A percentile compares a stretch with the other conserved stretches of the same genome.
Evolutionary conservation across 2,113 vertebrate species (phyloP).

Genomic region (Megaceryle torquata): DNA sequence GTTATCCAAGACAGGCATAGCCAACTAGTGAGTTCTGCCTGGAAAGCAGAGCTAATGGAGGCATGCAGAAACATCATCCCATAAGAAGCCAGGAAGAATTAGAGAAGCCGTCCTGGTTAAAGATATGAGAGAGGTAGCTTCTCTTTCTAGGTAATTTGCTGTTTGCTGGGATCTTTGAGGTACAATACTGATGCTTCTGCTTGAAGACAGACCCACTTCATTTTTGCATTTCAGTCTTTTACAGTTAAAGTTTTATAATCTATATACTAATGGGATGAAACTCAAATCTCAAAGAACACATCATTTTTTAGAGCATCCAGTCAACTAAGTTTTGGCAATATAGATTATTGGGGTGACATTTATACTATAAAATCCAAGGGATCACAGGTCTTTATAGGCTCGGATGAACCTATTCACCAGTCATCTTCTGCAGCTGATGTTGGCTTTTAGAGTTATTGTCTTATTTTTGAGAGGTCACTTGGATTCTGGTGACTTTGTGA

Average conservation of each 20-base stretch:
- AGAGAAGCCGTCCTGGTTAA: not conserved
- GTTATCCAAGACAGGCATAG: not conserved
- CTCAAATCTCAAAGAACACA: not conserved
- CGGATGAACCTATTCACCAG: not conserved
- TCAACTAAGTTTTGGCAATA: not conserved
- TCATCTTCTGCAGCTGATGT: not conserved
- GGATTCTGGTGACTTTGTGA: not conserved
- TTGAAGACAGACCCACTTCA: not conserved
- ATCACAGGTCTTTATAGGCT: not conserved
- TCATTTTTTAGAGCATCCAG: not conserved
- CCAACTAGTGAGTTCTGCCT: not conserved
- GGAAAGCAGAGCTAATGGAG: not conserved
- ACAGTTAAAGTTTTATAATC: not conserved
- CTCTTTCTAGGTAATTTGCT: not conserved
- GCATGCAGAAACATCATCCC: not conserved
- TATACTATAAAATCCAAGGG: not conserved
- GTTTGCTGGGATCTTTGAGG: not conserved
- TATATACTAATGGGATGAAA: not conserved
- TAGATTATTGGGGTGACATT: not conserved
- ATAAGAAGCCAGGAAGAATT: not conserved
- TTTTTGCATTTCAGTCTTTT: not conserved
- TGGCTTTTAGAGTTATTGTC: not conserved
- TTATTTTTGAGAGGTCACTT: not conserved
- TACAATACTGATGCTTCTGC: not conserved
- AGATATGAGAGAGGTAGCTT: not conserved